Evolutionary conservation across 2,888 invertebrate species (phyloP).

Genomic region (Drosophila tripunctata): DNA sequence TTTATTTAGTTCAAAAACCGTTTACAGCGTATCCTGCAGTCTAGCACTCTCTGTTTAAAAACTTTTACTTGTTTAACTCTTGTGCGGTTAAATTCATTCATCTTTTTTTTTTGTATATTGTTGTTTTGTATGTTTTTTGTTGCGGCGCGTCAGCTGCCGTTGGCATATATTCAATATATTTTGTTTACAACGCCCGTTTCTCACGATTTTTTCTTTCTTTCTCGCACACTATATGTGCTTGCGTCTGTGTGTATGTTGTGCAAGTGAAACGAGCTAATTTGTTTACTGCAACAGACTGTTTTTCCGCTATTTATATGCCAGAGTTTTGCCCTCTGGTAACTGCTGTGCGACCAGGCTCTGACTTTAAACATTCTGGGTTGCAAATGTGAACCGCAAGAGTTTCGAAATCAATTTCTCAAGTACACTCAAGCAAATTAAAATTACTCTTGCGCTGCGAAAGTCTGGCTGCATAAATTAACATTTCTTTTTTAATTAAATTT

Average conservation of each 20-base stretch:
- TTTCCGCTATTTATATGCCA: constrained; percentile 36
- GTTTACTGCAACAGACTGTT: constrained; percentile 63
- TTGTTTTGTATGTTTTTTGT: constrained; percentile 10
- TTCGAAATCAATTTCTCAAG: constrained; percentile 12
- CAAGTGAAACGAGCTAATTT: constrained; percentile 75
- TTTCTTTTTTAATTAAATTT: constrained; percentile 75
- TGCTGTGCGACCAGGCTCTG: not conserved
- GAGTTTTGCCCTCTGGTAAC: constrained; percentile 28
- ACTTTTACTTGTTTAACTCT: constrained; percentile 10
- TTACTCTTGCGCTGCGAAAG: constrained; percentile 5
- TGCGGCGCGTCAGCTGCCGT: constrained; percentile 69
- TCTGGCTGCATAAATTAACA: constrained; percentile 50
- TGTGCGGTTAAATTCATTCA: constrained; percentile 53
- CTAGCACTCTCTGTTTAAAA: not conserved
- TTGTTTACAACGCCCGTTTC: constrained; percentile 48
- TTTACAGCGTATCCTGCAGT: not conserved
- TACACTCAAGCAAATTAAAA: constrained; percentile 14
- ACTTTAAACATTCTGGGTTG: constrained; percentile 26
- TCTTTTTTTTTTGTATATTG: constrained; percentile 10
- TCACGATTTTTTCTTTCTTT: constrained; percentile 4
- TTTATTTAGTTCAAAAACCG: not conserved
- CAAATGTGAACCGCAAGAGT: constrained; percentile 34
- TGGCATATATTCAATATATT: constrained; percentile 76
- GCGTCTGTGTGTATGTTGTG: constrained; percentile 25
- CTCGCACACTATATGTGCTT: constrained; percentile 1